Base-by-base conservation (phyloP, 1,140 invertebrate species). In the Potamilus streckersoni region DNA sequence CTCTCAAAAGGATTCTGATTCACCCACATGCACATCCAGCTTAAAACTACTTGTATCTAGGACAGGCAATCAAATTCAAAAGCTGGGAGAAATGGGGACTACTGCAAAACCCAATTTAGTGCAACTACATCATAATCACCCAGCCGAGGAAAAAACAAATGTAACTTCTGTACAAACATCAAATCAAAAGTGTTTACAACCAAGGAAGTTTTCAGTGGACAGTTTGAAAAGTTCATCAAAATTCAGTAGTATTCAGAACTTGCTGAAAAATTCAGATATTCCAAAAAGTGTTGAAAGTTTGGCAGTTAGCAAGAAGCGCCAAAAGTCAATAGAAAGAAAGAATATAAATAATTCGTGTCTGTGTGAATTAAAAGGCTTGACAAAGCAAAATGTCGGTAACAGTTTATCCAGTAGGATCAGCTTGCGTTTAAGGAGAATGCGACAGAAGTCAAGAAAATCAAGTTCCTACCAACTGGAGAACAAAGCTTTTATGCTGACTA, bases 351-450 rank as follows among this genome's bases (percentile, higher is more conserved):
- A 71, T 71, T 70, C 74, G 4, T 61, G 56, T n/a, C 6, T 59
- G 15, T 59, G 15, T 67, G 73, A 76, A 4, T 13, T 38, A 38
- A n/a, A 38, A n/a, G 59, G 69, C 16, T 23, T 15, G 15, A 31
- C 38, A 12, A 76, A 76, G 49, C 14, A 31, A 16, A 58, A 69
- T 38, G 55, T n/a, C 17, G 31, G 1, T 6, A 71, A 71, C 57
- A 76, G 74, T 67, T 69, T 76, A 31, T 66, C 74, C 17, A 76
- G 69, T 23, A 76, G 74, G 59, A 76, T 76, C n/a, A 76, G 74
- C 66, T 16, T 76, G 31, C 64, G 74, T 55, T 55, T 76, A 27
- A 69, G 74, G 12, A 27, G 74, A 57, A 19, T 76, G n/a, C 59
- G 74, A 23, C 74, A 76, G 63, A 76, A 71, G 31, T 66, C 68